Base-by-base conservation (phyloP, 2,888 invertebrate genomes). In the Lottia scabra region DNA sequence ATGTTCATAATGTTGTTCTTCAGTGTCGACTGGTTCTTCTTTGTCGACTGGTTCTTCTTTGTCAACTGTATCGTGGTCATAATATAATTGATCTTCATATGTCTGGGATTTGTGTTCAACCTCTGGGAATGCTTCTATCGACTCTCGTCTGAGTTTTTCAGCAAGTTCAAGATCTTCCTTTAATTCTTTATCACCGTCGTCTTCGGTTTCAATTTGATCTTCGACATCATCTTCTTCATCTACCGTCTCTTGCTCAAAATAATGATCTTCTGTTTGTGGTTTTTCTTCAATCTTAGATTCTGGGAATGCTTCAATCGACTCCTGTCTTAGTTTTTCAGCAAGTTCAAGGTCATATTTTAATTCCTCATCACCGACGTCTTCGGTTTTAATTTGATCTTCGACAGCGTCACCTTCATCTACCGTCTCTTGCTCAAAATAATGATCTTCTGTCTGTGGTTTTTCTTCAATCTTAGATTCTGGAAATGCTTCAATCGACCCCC, bases 321-420 rank as follows among this genome's bases (percentile, higher is more conserved):
- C 8, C 16, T 4, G 30, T 5, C 30, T 38, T 6, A 6, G 38
- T 38, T 38, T 38, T 38, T 38, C 38, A 6, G 38, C 3, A 38
- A 6, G 38, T 1, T 38, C 38, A 10, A 38, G 38, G 10, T 38
- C 68, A 43, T 74, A 67, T 27, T 16, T 45, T 12, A 74, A 68
- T 44, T 63, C 69, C 6, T 71, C 67, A 43, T 75, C 74, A 3
- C 19, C 19, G 30, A 70, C 63, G 27, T 72, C 72, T 38, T 70
- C 66, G 13, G 69, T 71, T 44, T 70, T 66, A 69, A 67, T 72
- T 65, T 74, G 72, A 23, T 70, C 70, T 26, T 56, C 56, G 19
- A 8, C 8, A 56, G 1, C 56, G 4, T 15, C n/a, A 15, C 16
- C 15, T 19, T 56, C 16, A n/a, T 19, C 56, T 10, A 12, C 56